Evolutionary conservation across 2,113 vertebrate species (phyloP), one percentile per base, ranked within the genome.

Genomic region (Lontra canadensis): DNA sequence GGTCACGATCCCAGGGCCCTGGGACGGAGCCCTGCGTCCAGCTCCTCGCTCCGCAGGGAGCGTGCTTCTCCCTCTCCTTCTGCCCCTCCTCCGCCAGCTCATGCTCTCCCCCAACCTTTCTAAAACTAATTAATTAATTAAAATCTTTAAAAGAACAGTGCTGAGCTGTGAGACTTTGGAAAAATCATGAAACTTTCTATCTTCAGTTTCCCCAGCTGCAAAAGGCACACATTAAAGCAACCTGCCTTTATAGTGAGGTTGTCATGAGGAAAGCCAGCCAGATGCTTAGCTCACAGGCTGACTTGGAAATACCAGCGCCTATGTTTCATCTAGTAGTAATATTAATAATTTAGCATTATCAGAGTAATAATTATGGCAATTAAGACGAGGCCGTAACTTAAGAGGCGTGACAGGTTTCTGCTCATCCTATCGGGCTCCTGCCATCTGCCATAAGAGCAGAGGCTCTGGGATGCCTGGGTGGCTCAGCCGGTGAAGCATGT

Each of bases 231-330:
- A 9, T 44, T 39, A 47, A 57, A 63, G 59, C 73, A 4, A 52
- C 5, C 55, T 21, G 29, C 20, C 39, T 57, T 4, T 4, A 15
- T 17, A 25, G 80, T 18, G 39, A 13, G 7, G n/a, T 0, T 4
- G 21, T 18, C 39, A 12, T 55, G 63, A 85, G 23, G 67, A 82
- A 34, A 69, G 9, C 12, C 39, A 21, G 34, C 17, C 74, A 61
- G 67, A 36, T 69, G 17, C 57, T 78, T 6, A 52, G 55, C 20
- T 4, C 4, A 8, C 6, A 9, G 61, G 23, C 65, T 44, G 29
- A 13, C 9, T 4, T 93, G 29, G 5, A 71, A 74, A 23, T 42
- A 47, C 11, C 31, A 29, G 29, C 7, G 8, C 69, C 63, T 57
- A 1, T 15, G 61, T 59, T 83, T 73, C 36, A 65, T 23, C 42